Evolutionary conservation across 2,888 invertebrate genomes (phyloP).

Genomic region (Aspidapion aeneum): DNA sequence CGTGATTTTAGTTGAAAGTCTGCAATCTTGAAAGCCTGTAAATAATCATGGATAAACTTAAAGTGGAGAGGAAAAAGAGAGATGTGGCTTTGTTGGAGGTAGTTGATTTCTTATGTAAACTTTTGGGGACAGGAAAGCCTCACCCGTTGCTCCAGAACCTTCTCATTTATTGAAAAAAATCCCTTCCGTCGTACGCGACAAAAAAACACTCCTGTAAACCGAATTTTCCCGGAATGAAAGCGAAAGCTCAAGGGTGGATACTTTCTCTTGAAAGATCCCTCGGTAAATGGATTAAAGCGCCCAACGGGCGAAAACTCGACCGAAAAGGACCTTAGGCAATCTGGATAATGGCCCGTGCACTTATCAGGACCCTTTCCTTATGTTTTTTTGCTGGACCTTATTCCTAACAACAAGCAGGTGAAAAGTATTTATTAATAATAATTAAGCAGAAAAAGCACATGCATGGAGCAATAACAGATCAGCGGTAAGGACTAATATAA

Average conservation of each 20-base stretch:
- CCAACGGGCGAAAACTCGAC: conserved; percentile 25
- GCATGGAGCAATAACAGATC: too few relatives aligned
- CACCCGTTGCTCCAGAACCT: background rate
- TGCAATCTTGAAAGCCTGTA: background rate
- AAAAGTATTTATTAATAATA: too few relatives aligned
- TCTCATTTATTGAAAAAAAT: background rate
- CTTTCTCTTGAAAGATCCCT: background rate
- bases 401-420: background rate
- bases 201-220: background rate
- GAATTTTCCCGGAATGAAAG: background rate
- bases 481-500: too few relatives aligned
- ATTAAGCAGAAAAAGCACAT: too few relatives aligned
- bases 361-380: conserved; percentile 40
- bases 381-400: background rate
- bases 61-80: too few relatives aligned
- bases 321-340: conserved; percentile 44
- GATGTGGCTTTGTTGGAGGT: too few relatives aligned
- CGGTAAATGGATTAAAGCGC: conserved; percentile 45
- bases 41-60: too few relatives aligned
- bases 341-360: conserved; percentile 50
- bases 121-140: background rate
- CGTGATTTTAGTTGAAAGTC: too few relatives aligned
- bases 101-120: background rate
- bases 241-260: background rate
- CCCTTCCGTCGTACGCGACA: background rate